These are phyloP conservation scores for Myotis planiceps DNA, from an alignment of 2,797 vertebrate species.

Conservation along the genomic window DNA sequence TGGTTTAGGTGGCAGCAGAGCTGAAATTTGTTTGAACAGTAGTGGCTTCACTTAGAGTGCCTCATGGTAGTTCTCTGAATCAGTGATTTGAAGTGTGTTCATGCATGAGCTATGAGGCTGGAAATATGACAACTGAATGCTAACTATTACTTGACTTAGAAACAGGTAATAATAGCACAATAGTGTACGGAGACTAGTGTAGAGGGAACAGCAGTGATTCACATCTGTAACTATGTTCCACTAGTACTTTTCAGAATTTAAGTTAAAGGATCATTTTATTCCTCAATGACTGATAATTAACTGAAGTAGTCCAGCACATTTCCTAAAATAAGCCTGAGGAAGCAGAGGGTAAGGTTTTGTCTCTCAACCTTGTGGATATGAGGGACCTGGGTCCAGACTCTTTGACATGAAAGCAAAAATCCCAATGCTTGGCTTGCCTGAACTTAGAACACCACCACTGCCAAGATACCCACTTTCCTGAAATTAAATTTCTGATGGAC, in stretches of 20 bases:
- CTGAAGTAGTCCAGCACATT: not conserved
- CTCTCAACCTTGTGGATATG: not conserved
- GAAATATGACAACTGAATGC: not conserved
- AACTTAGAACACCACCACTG: too few relatives aligned
- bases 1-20: not conserved
- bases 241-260: not conserved
- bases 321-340: not conserved
- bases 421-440: too few relatives aligned
- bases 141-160: not conserved
- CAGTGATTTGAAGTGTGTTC: not conserved
- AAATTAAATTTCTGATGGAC: not conserved
- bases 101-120: not conserved
- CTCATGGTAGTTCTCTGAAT: too few relatives aligned
- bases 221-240: not conserved
- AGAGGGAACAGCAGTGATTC: not conserved
- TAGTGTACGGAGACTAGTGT: not conserved
- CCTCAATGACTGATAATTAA: not conserved
- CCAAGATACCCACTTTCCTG: not conserved
- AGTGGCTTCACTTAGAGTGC: not conserved
- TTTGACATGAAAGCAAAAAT: too few relatives aligned
- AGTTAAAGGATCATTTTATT: not conserved
- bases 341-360: not conserved
- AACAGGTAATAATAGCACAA: not conserved
- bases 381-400: not conserved
- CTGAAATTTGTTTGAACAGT: not conserved